Evolutionary conservation across 1,140 invertebrate genomes (phyloP).

Genomic region (Euwallacea similis): DNA sequence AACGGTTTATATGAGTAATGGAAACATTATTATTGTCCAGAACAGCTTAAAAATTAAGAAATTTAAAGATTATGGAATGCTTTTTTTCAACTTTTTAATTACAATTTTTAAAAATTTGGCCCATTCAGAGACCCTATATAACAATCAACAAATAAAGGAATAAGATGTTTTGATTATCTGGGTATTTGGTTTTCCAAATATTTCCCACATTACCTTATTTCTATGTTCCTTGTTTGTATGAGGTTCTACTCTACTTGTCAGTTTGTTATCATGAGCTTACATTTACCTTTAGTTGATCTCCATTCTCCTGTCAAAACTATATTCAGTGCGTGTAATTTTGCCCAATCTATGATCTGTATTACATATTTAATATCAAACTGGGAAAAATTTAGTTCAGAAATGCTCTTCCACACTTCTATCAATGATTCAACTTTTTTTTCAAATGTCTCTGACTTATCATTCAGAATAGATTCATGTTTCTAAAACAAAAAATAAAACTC

Average conservation of each 20-base stretch:
- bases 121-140: too few species aligned
- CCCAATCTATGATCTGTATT: slow-evolving; percentile 50
- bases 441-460: slow-evolving; percentile 46
- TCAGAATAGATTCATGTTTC: slow-evolving; percentile 50
- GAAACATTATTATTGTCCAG: too few species aligned
- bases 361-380: slow-evolving; percentile 46
- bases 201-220: too few species aligned
- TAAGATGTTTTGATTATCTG: too few species aligned
- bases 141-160: too few species aligned
- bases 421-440: slow-evolving; percentile 48
- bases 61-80: too few species aligned
- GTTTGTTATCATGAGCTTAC: too few species aligned
- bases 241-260: neutral
- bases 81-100: too few species aligned
- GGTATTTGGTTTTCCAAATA: neutral
- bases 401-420: slow-evolving; percentile 51
- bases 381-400: slow-evolving; percentile 41
- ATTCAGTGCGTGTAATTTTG: slow-evolving; percentile 51
- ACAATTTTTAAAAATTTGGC: too few species aligned
- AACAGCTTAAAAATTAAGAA: too few species aligned
- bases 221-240: too few species aligned
- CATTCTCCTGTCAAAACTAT: slow-evolving; percentile 52
- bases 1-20: too few species aligned
- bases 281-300: slow-evolving; percentile 50
- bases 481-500: slow-evolving; percentile 48